Evolutionary conservation across 2,797 vertebrate genomes (phyloP).

Genomic region (Basileuterus tristriatus): DNA sequence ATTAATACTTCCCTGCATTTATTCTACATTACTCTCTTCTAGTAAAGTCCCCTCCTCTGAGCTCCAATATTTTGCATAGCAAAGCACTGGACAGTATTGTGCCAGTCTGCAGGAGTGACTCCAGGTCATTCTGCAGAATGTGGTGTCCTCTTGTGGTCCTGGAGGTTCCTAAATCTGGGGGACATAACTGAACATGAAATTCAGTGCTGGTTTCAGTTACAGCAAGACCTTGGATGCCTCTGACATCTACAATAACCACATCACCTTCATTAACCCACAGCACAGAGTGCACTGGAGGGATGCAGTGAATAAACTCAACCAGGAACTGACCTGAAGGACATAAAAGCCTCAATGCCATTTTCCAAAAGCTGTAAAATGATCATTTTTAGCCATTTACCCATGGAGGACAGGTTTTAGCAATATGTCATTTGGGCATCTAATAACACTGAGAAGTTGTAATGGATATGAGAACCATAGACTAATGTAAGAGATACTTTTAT

Average conservation of each 20-base stretch:
- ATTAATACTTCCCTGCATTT: background rate
- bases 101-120: background rate
- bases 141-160: background rate
- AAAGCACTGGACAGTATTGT: background rate
- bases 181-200: background rate
- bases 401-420: background rate
- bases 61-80: background rate
- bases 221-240: background rate
- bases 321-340: background rate
- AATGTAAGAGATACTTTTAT: background rate
- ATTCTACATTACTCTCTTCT: background rate
- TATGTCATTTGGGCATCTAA: background rate
- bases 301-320: background rate
- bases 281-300: background rate
- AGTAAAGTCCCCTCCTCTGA: background rate
- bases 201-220: background rate
- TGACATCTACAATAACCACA: background rate
- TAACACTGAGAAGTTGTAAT: background rate
- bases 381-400: background rate
- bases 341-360: background rate
- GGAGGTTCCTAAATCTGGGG: background rate
- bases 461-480: background rate
- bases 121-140: background rate
- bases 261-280: background rate
- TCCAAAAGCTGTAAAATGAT: background rate